Evolutionary conservation across 2,888 invertebrate species (phyloP).

Genomic region (Saturnia pavonia): DNA sequence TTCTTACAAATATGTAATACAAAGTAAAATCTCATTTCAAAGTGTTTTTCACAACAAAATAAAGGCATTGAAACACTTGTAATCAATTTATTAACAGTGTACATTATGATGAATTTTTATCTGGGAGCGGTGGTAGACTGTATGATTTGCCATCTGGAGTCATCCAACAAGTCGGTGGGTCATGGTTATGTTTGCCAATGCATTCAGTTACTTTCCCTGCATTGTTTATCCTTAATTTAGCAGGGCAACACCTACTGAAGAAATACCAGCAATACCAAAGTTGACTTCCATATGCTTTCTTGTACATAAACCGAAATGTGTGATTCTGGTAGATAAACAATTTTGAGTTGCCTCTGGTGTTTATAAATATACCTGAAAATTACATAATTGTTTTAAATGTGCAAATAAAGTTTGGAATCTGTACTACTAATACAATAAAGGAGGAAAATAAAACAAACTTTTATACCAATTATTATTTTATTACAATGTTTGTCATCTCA

Average conservation of each 20-base stretch:
- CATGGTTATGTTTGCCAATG: constrained; percentile 75
- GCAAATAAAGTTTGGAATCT: constrained; percentile 29
- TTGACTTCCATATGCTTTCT: constrained; percentile 78
- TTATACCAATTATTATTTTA: constrained; percentile 22
- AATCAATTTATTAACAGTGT: constrained; percentile 37
- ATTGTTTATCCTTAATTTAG: constrained; percentile 72
- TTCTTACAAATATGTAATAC: constrained; percentile 14
- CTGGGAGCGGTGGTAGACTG: constrained; percentile 65
- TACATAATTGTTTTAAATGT: constrained; percentile 30
- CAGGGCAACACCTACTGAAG: constrained; percentile 76
- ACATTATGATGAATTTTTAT: constrained; percentile 50
- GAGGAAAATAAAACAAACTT: constrained; percentile 49
- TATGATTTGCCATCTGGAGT: constrained; percentile 77
- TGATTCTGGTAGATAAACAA: constrained; percentile 77
- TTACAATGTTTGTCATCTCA: constrained; percentile 6
- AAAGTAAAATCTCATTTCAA: constrained; percentile 21
- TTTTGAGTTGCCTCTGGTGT: constrained; percentile 76
- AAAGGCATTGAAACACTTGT: constrained; percentile 36
- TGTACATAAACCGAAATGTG: constrained; percentile 78
- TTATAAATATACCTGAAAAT: constrained; percentile 77
- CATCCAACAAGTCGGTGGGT: constrained; percentile 78
- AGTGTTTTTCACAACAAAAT: constrained; percentile 16
- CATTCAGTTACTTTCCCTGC: constrained; percentile 72
- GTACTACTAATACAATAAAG: constrained; percentile 28
- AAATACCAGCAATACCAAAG: constrained; percentile 79